Evolutionary conservation across 2,113 vertebrate species (phyloP), one percentile per base, ranked within the genome.

Genomic region (Gallinago jamesoni): DNA sequence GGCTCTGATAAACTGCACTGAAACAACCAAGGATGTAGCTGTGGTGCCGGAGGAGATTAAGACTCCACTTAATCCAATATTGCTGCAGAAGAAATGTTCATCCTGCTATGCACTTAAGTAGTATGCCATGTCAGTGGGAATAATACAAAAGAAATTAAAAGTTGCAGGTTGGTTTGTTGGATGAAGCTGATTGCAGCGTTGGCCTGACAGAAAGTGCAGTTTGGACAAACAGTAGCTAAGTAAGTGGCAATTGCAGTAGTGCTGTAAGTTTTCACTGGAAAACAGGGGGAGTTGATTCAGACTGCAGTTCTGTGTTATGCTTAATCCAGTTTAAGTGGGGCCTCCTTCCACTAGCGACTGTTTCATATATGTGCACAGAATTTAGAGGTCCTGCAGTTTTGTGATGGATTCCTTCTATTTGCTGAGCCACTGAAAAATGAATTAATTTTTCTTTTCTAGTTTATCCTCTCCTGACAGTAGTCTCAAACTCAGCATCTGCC

Each of bases 281-380:
- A 64, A 66, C 1, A n/a, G 23, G 50, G 4, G 25, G 20, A 83
- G 39, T 4, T 72, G 31, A 18, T 21, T 60, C 25, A 5, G 39
- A n/a, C 12, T 10, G 11, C 0, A 0, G 35, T 57, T 82, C 59
- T 62, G 31, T 20, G 33, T n/a, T 84, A 17, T 45, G n/a, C 23
- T 90, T 63, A 43, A 21, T 55, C 47, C 33, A 45, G 12, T 59
- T 67, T 72, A 35, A 39, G 13, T 23, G 33, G 5, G 7, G 20
- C 13, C 27, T 90, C 19, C 31, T 75, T 62, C 48, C 28, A 10
- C 17, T 59, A 3, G n/a, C 55, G 25, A 14, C 62, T 68, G 2
- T 47, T 79, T 50, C 17, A n/a, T 9, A 20, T 1, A 31, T 15
- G 28, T 35, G 37, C 35, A 48, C 25, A 63, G 31, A 68, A 70